phyloP scores from a whole-genome alignment of 2,113 vertebrate genomes.

The Balaenoptera acutorostrata region DNA sequence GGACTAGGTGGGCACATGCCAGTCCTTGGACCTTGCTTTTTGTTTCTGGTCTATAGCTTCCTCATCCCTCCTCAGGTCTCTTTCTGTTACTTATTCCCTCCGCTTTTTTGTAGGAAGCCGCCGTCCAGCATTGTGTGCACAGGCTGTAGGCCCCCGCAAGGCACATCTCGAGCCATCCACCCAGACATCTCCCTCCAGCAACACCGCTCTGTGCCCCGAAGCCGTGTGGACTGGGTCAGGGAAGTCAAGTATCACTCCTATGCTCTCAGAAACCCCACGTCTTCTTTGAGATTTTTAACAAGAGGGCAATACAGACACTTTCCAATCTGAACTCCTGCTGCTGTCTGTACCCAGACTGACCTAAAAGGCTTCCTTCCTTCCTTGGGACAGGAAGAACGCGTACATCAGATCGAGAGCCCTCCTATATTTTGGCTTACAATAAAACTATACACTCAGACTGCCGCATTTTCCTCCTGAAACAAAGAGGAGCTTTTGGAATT shows the following conservation, averaged over 20 bases:
- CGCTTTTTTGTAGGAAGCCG: neutral
- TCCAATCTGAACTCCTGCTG: neutral
- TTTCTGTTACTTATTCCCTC: neutral
- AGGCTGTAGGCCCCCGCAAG: no score
- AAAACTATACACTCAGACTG: neutral
- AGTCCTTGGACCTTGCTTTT: neutral
- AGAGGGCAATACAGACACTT: neutral
- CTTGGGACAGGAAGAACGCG: neutral
- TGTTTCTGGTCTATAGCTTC: neutral
- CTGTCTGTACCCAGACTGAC: neutral
- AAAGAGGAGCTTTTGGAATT: neutral
- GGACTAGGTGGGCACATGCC: neutral
- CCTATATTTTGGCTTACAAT: neutral
- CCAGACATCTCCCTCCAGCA: neutral
- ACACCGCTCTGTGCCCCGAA: neutral
- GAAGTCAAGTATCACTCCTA: neutral
- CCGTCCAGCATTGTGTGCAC: fast-evolving
- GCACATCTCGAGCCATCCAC: neutral
- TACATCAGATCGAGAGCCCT: neutral
- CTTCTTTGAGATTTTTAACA: neutral
- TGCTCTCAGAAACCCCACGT: neutral
- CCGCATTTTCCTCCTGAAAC: neutral
- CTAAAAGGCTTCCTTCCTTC: neutral
- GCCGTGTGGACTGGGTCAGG: neutral
- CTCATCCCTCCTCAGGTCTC: neutral